A percentile compares a stretch with the other conserved stretches of the same genome.
Conservation (phyloP, 2,797 vertebrate species). For the Cyclura pinguis region DNA sequence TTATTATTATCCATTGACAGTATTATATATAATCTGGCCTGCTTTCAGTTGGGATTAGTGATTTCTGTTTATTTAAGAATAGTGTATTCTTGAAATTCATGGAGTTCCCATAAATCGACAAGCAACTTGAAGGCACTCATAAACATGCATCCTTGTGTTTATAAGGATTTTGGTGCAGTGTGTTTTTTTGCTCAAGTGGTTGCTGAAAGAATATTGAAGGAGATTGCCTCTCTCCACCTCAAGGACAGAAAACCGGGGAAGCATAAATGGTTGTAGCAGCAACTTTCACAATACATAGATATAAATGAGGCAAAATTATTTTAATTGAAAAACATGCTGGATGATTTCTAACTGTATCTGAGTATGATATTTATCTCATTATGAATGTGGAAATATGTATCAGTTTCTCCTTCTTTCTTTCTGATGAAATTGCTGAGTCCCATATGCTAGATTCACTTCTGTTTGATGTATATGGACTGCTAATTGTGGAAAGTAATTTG, state of each 20-base stretch:
- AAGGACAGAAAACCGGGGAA: conserved; percentile 18
- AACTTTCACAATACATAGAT: neutral
- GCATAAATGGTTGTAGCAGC: neutral
- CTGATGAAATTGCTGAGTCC: neutral
- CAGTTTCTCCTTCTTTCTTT: neutral
- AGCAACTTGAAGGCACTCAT: no score
- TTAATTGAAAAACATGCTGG: conserved; percentile 19
- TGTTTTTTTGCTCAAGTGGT: neutral
- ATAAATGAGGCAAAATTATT: neutral
- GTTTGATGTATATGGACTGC: neutral
- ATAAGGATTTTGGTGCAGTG: neutral
- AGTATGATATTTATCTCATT: neutral
- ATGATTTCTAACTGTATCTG: neutral
- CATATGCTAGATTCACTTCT: conserved; percentile 7
- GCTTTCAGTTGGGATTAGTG: neutral
- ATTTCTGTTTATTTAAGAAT: neutral
- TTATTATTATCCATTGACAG: neutral
- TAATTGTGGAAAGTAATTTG: conserved; percentile 20
- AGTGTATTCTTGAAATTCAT: neutral
- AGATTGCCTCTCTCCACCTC: neutral
- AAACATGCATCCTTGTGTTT: neutral
- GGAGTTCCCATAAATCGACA: no score
- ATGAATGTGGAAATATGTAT: conserved; percentile 5
- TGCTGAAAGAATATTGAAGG: neutral
- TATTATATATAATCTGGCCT: neutral